Conservation (phyloP, 1,140 invertebrate species). For the Pristionchus pacificus region DNA sequence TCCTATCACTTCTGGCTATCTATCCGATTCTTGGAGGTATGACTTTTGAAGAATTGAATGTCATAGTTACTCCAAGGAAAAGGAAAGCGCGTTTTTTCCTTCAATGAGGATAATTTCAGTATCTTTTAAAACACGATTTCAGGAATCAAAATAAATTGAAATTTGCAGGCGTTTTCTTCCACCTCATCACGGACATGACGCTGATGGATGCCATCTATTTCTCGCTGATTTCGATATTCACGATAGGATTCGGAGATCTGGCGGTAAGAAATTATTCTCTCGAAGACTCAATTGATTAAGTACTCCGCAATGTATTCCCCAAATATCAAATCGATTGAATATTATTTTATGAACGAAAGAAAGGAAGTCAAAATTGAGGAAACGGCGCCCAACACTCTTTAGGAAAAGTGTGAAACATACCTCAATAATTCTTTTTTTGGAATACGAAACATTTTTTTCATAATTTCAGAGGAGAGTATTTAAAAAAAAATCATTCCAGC, state of each 20-base stretch:
- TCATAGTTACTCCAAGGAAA: too few relatives aligned
- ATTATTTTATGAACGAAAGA: too few relatives aligned
- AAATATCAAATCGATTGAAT: too few relatives aligned
- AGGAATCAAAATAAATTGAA: not conserved
- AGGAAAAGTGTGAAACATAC: too few relatives aligned
- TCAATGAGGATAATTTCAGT: too few relatives aligned
- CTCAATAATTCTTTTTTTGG: too few relatives aligned
- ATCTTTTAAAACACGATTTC: not conserved
- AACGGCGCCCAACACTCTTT: too few relatives aligned
- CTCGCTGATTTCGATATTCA: slow-evolving; percentile 30
- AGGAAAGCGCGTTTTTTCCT: too few relatives aligned
- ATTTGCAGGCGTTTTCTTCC: slow-evolving; percentile 16
- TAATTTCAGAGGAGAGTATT: slow-evolving; percentile 1
- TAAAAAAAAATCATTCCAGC: slow-evolving; percentile 16
- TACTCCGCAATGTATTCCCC: too few relatives aligned
- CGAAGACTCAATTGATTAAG: too few relatives aligned
- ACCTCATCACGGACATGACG: slow-evolving; percentile 17
- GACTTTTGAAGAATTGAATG: too few relatives aligned
- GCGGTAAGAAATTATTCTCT: slow-evolving; percentile 19
- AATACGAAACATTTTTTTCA: not conserved
- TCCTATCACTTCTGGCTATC: slow-evolving; percentile 21
- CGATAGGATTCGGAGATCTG: slow-evolving; percentile 34
- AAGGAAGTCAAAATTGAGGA: not conserved
- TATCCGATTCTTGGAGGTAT: slow-evolving; percentile 17
- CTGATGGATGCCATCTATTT: slow-evolving; percentile 32